These are phyloP conservation scores for Melanotaenia maccullochi DNA, from an alignment of 2,797 vertebrate species.

Conservation along the genomic window DNA sequence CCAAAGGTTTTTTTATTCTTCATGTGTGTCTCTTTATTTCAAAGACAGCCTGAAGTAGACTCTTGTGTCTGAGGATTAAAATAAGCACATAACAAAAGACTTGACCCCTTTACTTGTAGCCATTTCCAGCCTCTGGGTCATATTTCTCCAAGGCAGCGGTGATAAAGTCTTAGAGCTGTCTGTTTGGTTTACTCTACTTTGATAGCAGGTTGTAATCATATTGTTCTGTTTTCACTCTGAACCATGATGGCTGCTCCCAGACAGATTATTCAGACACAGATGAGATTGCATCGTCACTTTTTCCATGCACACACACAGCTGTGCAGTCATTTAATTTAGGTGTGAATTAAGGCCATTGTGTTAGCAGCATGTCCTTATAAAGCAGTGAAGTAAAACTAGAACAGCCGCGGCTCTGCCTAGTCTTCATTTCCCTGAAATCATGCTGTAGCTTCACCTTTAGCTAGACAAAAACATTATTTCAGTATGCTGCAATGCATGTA, in stretches of 20 bases:
- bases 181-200: constrained; percentile 39
- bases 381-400: constrained; percentile 63
- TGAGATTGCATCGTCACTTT: constrained; percentile 59
- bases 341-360: constrained; percentile 62
- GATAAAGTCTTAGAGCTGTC: constrained; percentile 26
- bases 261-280: constrained; percentile 41
- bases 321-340: constrained; percentile 52
- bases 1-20: constrained; percentile 15
- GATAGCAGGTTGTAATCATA: constrained; percentile 24
- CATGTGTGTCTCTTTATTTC: constrained; percentile 4
- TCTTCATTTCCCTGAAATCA: constrained; percentile 1
- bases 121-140: background rate
- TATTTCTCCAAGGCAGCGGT: background rate
- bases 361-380: constrained; percentile 77
- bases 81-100: constrained; percentile 9
- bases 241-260: constrained; percentile 20
- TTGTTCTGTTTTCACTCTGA: constrained; percentile 42
- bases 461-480: constrained; percentile 13
- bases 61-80: constrained; percentile 6
- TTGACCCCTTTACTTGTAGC: background rate
- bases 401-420: constrained; percentile 7
- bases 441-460: background rate
- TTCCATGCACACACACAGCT: constrained; percentile 60
- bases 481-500: accelerated
- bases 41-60: constrained; percentile 33